Evolutionary conservation across 1,140 invertebrate species (phyloP), one percentile per base, ranked within the genome.

Genomic region (Tetramorium simillimum): DNA sequence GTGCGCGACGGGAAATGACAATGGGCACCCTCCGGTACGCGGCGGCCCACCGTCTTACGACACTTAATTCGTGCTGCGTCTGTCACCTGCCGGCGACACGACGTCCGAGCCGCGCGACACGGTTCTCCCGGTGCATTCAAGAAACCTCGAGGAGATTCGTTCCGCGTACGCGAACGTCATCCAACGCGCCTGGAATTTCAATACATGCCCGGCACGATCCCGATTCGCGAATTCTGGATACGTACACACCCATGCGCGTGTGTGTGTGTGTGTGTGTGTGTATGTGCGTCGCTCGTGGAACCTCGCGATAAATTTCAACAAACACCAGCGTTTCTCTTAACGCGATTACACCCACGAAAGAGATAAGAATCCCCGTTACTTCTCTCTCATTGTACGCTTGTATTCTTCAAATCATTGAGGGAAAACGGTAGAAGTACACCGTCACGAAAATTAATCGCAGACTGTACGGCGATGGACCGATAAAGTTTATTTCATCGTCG

Each of bases 61-160:
- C 87, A 56, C 88, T 89, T 86, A 89, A 89, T 89, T 81, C 78
- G 65, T 60, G 69, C 69, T 75, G 37, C 80, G 80, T 60, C 85
- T 80, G 73, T 89, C 75, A 90, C 88, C 86, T 90, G 80, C 76
- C 75, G 89, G 60, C 76, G 69, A 21, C 60, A 43, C 51, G 85
- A 72, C 67, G 43, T 86, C 85, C 78, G 51, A 56, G 51, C 18
- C 18, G 46, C 86, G 37, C 58, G 65, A 84, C 77, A 75, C 77
- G 43, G 60, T 63, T 72, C 73, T 51, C 58, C 28, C 37, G 53
- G 43, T 28, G 78, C 76, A 86, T 82, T 75, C 70, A 76, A 63
- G 69, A 51, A 62, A 82, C 46, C 58, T 70, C 56, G 51, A 53
- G 65, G 75, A 80, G 73, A 91, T 90, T 88, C 65, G 87, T 86